Conservation (phyloP, 1,140 invertebrate species). For the Dendroctonus ponderosae region DNA sequence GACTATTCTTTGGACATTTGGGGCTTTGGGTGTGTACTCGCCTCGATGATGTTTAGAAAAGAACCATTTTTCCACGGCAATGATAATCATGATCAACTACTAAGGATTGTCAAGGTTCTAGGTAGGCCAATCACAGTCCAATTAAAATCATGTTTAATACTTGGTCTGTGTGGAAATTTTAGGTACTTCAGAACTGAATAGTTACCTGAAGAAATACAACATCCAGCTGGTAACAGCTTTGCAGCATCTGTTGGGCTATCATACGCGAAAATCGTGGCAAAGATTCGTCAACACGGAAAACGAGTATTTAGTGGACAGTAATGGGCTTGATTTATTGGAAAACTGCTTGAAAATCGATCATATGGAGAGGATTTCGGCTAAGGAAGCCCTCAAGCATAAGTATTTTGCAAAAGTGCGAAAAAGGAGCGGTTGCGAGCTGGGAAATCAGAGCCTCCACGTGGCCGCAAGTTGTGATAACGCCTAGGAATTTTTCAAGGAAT, state of each 20-base stretch:
- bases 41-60: slow-evolving; percentile 99
- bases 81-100: slow-evolving; percentile 99
- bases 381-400: slow-evolving; percentile 98
- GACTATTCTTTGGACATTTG: slow-evolving; percentile 99
- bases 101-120: slow-evolving; percentile 98
- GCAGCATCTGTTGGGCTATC: slow-evolving; percentile 95
- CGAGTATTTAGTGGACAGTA: slow-evolving; percentile 95
- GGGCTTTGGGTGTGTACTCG: slow-evolving; percentile 99
- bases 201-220: slow-evolving; percentile 99
- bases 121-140: slow-evolving; percentile 57
- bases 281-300: slow-evolving; percentile 98
- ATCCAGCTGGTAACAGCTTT: slow-evolving; percentile 96
- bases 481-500: no score
- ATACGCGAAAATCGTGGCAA: slow-evolving; percentile 99
- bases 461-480: no score
- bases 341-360: slow-evolving; percentile 98
- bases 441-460: slow-evolving; percentile 1
- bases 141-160: background rate
- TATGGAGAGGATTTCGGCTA: slow-evolving; percentile 93
- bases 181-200: slow-evolving; percentile 90
- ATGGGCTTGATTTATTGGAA: slow-evolving; percentile 97
- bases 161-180: background rate
- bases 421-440: slow-evolving; percentile 1
- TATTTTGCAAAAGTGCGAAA: slow-evolving; percentile 68
- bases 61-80: slow-evolving; percentile 99